Base-by-base conservation (phyloP, 2,797 vertebrate species). In the Amblyraja radiata region DNA sequence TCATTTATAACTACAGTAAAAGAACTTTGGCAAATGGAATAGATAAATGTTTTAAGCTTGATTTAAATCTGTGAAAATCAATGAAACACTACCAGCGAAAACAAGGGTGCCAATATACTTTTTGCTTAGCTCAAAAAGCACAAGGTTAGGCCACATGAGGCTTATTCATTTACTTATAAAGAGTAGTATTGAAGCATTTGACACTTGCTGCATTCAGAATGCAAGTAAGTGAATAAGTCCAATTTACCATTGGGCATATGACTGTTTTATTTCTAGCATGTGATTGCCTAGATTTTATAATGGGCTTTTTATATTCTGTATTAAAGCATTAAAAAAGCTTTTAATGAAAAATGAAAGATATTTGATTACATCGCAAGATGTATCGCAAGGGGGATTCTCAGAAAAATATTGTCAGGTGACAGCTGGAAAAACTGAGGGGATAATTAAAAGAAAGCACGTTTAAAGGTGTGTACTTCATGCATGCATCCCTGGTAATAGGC, bases 221-320 rank as follows among this genome's bases (percentile, higher is more conserved):
- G 94, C 71, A 73, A 73, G 71, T 21, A 73, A 73, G 83, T 93
- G 94, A 95, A 94, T 74, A 93, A 93, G 93, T 93, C 93, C 95
- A 93, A 95, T 94, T 95, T 94, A 94, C 94, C 65, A 90, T 93
- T 93, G 91, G 93, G 90, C 95, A 95, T 95, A 95, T 95, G 95
- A 96, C 95, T 94, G 93, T 93, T 84, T 95, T 95, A 96, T 95
- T 95, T 93, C 93, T 93, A 94, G 94, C 95, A 96, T 95, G 95
- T 94, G 95, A 93, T 91, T 0, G n/a, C 94, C 94, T 86, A 93
- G 90, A 86, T 91, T 95, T 93, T 95, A 94, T 94, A 86, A 93
- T 93, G 93, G 71, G 94, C 94, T 95, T 95, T 96, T 96, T 95
- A 95, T 95, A 95, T 46, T 25, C 90, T 92, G 80, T 94, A n/a